Percentiles rank a stretch among this genome's conserved stretches.
Conservation (phyloP, 2,797 vertebrate genomes). For the Lepus townsendii region DNA sequence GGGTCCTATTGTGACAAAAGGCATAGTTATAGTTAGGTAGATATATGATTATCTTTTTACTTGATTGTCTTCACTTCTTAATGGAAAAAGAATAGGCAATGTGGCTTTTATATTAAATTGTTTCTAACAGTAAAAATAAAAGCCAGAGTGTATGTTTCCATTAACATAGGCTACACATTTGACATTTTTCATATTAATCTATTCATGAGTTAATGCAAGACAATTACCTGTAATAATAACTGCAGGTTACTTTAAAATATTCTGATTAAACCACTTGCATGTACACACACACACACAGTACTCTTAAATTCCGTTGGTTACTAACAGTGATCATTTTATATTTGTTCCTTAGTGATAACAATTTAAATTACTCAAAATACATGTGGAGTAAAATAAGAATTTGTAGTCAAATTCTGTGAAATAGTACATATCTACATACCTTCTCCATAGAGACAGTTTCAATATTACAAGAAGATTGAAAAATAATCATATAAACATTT, state of each 20-base stretch:
- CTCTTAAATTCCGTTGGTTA: not conserved
- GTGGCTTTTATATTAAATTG: not conserved
- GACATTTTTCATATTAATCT: not conserved
- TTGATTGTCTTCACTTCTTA: not conserved
- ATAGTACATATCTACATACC: not conserved
- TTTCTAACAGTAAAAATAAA: slow-evolving; percentile 27
- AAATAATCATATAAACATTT: not conserved
- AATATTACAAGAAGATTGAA: not conserved
- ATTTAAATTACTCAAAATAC: not conserved
- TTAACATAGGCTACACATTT: not conserved
- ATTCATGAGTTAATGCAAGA: not conserved
- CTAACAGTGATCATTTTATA: not conserved
- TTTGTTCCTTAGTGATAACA: not conserved
- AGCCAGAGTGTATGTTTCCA: not conserved
- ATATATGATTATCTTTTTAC: not conserved
- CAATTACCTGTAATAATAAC: not conserved
- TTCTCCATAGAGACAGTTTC: not conserved
- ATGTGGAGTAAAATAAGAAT: not conserved
- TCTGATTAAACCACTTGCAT: not conserved
- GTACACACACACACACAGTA: not conserved
- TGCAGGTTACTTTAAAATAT: not conserved
- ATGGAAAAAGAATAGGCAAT: not conserved
- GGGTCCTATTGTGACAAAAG: not conserved
- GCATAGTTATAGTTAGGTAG: not conserved
- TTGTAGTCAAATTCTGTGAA: slow-evolving; percentile 9